Evolutionary conservation across 2,113 vertebrate genomes (phyloP), one percentile per base, ranked within the genome.

Genomic region (Poeciliopsis retropinna): DNA sequence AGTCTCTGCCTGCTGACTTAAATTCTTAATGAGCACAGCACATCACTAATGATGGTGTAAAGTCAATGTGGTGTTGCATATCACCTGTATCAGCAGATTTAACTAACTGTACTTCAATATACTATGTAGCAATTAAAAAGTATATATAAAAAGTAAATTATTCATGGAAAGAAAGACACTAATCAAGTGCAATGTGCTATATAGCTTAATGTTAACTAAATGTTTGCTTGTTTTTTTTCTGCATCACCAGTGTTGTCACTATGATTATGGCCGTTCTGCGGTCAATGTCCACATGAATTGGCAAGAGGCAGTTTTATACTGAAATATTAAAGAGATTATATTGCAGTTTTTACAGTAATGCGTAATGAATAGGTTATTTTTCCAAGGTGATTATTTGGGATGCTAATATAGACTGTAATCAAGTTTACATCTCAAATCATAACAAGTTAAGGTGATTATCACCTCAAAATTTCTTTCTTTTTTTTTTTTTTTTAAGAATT

Each of bases 11-110:
- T 77, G 54, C 73, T 66, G 79, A 73, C 82, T 83, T 78, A 47
- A 77, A 86, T 81, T 86, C 70, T 86, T 86, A 86, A 84, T 84
- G 85, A 86, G 87, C 72, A 67, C 73, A 83, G 60, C 70, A 76
- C 73, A 78, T 82, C 67, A 73, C 73, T 85, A 84, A 86, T 81
- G 81, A 77, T 68, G 64, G 61, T 73, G 71, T 34, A 80, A 83
- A 89, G 69, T 81, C 75, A 70, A 65, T 73, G 78, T 66, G 44
- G 37, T 85, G 78, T 70, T 88, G 63, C 60, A 37, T 31, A 79
- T 77, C 79, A 73, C 73, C 75, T 75, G 44, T 51, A 69, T 90
- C 71, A 86, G 57, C 64, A 64, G n/a, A 75, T 85, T 67, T 65
- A 72, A 81, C 70, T 67, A 72, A 76, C 65, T 67, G n/a, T 64